Evolutionary conservation across 2,113 vertebrate species (phyloP).

Genomic region (Eupsittula cactorum): DNA sequence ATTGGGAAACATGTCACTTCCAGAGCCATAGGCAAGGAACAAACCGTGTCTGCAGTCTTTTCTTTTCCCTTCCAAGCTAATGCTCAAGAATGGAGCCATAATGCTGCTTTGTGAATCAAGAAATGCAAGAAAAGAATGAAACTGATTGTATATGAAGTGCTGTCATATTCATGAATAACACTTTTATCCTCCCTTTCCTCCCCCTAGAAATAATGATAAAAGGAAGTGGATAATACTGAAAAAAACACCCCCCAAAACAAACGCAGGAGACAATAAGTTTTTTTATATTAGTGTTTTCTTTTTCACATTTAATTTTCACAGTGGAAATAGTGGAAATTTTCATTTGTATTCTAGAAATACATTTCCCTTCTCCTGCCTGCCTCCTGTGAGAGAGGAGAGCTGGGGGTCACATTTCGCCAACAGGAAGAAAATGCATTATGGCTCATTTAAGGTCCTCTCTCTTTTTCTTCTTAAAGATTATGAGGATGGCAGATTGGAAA

Average conservation of each 20-base stretch:
- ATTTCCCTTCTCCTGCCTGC: neutral
- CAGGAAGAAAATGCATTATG: constrained; percentile 19
- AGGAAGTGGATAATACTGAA: neutral
- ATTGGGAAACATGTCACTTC: neutral
- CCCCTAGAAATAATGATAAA: neutral
- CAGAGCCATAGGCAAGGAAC: constrained; percentile 35
- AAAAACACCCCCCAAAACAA: neutral
- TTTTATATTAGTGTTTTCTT: neutral
- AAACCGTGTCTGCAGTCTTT: neutral
- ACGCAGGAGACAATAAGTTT: neutral
- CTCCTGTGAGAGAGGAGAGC: neutral
- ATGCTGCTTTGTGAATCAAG: constrained; percentile 46
- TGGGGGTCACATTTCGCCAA: neutral
- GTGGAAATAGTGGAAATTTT: neutral
- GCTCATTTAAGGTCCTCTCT: neutral
- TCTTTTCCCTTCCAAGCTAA: constrained; percentile 43
- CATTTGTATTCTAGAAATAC: neutral
- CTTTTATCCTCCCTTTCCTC: constrained; percentile 3
- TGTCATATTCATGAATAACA: constrained; percentile 38
- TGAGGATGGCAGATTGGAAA: constrained; percentile 29
- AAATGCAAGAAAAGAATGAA: constrained; percentile 42
- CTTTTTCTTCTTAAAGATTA: constrained; percentile 17
- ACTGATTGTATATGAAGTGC: constrained; percentile 51
- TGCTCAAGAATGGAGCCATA: constrained; percentile 51
- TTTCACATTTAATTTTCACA: neutral